Base-by-base conservation (phyloP, 2,888 invertebrate genomes). In the Andrena dorsata region DNA sequence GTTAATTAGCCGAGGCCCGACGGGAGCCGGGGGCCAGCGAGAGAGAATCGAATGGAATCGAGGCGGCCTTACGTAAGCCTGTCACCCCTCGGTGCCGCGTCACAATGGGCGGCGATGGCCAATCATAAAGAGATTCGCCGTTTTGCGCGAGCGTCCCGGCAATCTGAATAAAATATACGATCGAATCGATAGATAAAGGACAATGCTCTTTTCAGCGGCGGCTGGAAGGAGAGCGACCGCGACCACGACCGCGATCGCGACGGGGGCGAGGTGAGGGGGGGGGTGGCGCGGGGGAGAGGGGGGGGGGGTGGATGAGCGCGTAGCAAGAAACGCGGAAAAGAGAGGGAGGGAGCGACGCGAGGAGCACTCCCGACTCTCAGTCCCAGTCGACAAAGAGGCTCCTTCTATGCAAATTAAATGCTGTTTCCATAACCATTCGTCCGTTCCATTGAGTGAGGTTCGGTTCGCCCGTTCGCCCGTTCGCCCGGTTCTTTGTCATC, bases 361-460 rank as follows among this genome's bases (percentile, higher is more conserved):
- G 87, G 84, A 83, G 86, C 81, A 83, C 86, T 78, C 64, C 86
- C 76, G 84, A 83, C 87, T 89, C 87, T 90, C 86, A 88, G 86
- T 41, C 41, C 82, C 80, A 86, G 91, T 92, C 92, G 92, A 93
- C 93, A 93, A 93, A 93, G 93, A 92, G 91, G 90, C 93, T 93
- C 93, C 93, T 93, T 93, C 93, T 93, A 93, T 93, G 93, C 93
- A 93, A 93, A 93, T 93, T 93, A 93, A 93, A 93, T 93, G 93
- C 93, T 93, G 93, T 93, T 93, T 93, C 93, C 93, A 93, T 93
- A 93, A 93, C 93, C 93, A 93, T 93, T 93, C 93, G 93, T 93
- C 93, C 93, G 93, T 93, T 93, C 93, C 92, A 93, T 93, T 93
- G 93, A 93, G 93, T 92, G 93, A 93, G 92, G 91, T 90, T 92